Base-by-base conservation (phyloP, 2,888 invertebrate species). In the Penaeus monodon region DNA sequence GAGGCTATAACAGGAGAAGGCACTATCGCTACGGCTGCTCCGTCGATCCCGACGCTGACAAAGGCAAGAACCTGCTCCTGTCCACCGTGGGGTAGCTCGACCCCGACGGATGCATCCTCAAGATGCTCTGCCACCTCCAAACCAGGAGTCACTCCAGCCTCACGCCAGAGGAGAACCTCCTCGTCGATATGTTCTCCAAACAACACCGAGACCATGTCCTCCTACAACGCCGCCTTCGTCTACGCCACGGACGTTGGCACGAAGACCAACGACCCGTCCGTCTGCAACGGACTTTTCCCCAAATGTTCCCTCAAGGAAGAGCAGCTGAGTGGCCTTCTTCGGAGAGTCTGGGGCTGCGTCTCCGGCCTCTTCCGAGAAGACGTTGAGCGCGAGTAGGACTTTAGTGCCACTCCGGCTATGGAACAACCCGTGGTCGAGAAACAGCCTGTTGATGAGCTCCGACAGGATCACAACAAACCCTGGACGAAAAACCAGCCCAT, bases 221-320 rank as follows among this genome's bases (percentile, higher is more conserved):
- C 83, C 57, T 38, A 73, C 65, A 65, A 66, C 77, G 74, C 82
- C 74, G 74, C 82, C 82, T 82, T 82, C 82, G 63, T 68, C 63
- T 80, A 68, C 65, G 22, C 79, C 79, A 64, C 79, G 33, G 85
- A 70, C 20, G 63, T 85, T 3, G 85, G 85, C 74, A 29, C 33
- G 27, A 70, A 76, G 65, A 80, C 74, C 14, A 64, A 57, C n/a
- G 64, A 85, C 74, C 57, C 81, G 14, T 74, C 85, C 33, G 64
- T 44, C 44, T 85, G 85, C 27, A 64, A 73, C 29, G 73, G 76
- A 24, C 33, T 74, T 57, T 85, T 81, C 81, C 44, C 44, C 81
- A 73, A 85, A 73, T 85, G 85, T 29, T 66, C 74, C 12, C 44
- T 81, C 22, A 29, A 57, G 27, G 73, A 81, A 20, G 29, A n/a